These are phyloP conservation scores for Haliaeetus leucogaster DNA, from an alignment of 2,113 vertebrate genomes.

Conservation along the genomic window DNA sequence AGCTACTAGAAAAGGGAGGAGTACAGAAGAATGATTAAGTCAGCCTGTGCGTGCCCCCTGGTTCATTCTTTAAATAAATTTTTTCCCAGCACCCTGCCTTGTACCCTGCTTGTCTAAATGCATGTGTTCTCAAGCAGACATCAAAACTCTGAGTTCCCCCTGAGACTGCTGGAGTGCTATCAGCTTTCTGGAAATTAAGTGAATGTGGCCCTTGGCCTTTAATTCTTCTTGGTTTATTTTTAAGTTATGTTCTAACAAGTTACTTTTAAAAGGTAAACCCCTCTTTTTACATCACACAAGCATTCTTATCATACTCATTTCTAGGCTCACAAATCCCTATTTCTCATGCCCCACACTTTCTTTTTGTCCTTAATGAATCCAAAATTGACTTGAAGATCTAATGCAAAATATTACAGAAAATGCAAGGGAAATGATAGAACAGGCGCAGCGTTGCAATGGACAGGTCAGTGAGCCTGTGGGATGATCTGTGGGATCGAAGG, in stretches of 20 bases:
- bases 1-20: not conserved
- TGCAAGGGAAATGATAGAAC: not conserved
- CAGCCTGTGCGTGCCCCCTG: not conserved
- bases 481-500: not conserved
- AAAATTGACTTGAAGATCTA: not conserved
- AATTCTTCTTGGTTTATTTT: not conserved
- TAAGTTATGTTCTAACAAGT: not conserved
- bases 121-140: not conserved
- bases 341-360: not conserved
- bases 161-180: not conserved
- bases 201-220: fast-evolving
- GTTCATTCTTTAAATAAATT: not conserved
- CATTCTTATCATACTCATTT: not conserved
- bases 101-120: not conserved
- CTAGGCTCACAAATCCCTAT: not conserved
- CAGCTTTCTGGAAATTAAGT: not conserved
- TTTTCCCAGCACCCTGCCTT: not conserved
- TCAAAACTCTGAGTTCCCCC: not conserved
- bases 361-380: not conserved
- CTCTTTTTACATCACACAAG: not conserved
- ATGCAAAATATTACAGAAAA: not conserved
- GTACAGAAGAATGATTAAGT: not conserved
- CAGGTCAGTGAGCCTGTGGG: not conserved
- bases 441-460: not conserved
- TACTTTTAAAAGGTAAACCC: not conserved